These are phyloP conservation scores for Plectrocnemia conspersa DNA, from an alignment of 1,140 invertebrate genomes.

Conservation along the genomic window DNA sequence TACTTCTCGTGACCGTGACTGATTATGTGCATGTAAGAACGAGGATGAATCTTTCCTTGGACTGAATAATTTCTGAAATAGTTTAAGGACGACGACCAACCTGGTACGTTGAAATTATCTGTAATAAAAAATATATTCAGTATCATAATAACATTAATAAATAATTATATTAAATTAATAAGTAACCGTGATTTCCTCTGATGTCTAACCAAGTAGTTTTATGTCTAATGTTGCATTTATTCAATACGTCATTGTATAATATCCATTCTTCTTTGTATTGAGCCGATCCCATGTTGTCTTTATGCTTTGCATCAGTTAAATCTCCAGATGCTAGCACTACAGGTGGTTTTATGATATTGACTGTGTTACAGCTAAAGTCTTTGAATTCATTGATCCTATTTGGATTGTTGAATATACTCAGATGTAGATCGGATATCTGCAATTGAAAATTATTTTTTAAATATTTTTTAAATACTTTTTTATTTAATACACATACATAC, in stretches of 20 bases:
- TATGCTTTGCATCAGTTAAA: slow-evolving; percentile 82
- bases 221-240: slow-evolving; percentile 61
- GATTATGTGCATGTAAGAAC: slow-evolving; percentile 73
- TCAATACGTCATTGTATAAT: slow-evolving; percentile 69
- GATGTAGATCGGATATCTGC: slow-evolving; percentile 84
- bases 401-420: slow-evolving; percentile 78
- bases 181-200: slow-evolving; percentile 88
- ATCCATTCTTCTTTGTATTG: slow-evolving; percentile 84
- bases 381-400: slow-evolving; percentile 70
- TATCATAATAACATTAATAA: neutral
- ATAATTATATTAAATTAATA: slow-evolving; percentile 7
- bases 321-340: slow-evolving; percentile 84
- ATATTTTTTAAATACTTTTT: slow-evolving; percentile 18
- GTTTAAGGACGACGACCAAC: slow-evolving; percentile 65
- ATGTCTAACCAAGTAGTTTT: slow-evolving; percentile 85
- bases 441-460: slow-evolving; percentile 42
- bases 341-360: slow-evolving; percentile 70
- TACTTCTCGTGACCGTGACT: slow-evolving; percentile 55
- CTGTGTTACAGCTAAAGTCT: slow-evolving; percentile 73
- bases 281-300: slow-evolving; percentile 72
- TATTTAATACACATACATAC: slow-evolving; percentile 19
- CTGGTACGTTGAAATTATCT: slow-evolving; percentile 88
- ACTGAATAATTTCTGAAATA: slow-evolving; percentile 77
- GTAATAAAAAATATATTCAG: slow-evolving; percentile 42
- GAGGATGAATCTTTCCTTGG: slow-evolving; percentile 64